A percentile compares a stretch with the other conserved stretches of the same genome.
These are phyloP conservation scores for Papilio demoleus DNA, from an alignment of 2,888 invertebrate genomes.

Conservation along the genomic window DNA sequence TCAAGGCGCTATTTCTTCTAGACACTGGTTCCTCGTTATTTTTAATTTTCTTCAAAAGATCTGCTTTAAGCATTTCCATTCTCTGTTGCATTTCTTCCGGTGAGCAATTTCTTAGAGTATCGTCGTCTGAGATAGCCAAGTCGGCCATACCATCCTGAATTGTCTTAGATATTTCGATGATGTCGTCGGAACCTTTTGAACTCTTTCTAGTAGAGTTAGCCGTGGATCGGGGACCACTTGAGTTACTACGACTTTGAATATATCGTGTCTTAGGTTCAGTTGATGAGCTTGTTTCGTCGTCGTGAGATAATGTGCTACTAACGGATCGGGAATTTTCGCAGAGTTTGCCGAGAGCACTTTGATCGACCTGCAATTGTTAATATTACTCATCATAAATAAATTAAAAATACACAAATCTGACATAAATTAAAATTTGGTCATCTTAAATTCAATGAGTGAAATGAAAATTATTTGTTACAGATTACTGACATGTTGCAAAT, in stretches of 20 bases:
- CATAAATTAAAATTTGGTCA: background rate
- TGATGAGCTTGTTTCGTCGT: conserved; percentile 72
- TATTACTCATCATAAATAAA: background rate
- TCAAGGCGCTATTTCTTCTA: conserved; percentile 64
- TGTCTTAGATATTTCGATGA: conserved; percentile 79
- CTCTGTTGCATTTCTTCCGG: conserved; percentile 67
- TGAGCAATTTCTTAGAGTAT: conserved; percentile 53
- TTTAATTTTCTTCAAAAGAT: conserved; percentile 73
- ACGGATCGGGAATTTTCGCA: conserved; percentile 72
- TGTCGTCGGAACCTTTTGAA: conserved; percentile 71
- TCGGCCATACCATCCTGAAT: conserved; percentile 83
- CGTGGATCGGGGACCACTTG: conserved; percentile 63
- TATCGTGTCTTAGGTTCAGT: conserved; percentile 68
- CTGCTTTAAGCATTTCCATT: conserved; percentile 70
- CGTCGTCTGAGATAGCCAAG: conserved; percentile 69
- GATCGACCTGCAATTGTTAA: conserved; percentile 61
- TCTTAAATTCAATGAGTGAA: background rate
- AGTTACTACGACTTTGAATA: conserved; percentile 62
- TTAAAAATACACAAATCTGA: background rate
- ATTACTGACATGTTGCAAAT: conserved; percentile 22
- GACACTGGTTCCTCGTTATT: conserved; percentile 61
- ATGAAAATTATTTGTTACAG: background rate
- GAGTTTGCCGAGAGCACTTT: conserved; percentile 64
- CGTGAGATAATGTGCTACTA: conserved; percentile 70
- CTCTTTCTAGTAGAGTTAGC: conserved; percentile 63